Evolutionary conservation across 2,797 vertebrate species (phyloP).

Genomic region (Scolopax rusticola): DNA sequence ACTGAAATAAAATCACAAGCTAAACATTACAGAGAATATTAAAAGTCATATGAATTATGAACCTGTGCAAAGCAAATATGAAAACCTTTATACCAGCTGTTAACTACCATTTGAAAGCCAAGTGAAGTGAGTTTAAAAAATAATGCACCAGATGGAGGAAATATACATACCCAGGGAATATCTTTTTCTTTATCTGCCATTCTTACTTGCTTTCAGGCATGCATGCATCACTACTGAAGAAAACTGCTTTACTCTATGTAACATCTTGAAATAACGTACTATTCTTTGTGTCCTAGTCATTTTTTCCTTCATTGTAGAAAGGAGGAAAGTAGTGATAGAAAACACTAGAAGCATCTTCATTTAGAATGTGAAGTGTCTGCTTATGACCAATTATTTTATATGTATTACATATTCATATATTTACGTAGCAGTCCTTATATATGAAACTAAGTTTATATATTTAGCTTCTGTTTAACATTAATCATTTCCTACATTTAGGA

Average conservation of each 20-base stretch:
- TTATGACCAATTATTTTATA: background rate
- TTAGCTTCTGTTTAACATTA: background rate
- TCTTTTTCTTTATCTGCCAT: constrained; percentile 64
- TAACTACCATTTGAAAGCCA: constrained; percentile 81
- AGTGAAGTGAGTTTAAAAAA: constrained; percentile 77
- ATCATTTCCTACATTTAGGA: background rate
- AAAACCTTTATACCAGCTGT: constrained; percentile 81
- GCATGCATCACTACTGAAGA: background rate
- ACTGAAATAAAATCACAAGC: background rate
- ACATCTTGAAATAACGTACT: background rate
- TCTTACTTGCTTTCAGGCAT: constrained; percentile 13
- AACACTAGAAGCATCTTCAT: background rate
- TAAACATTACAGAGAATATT: constrained; percentile 62
- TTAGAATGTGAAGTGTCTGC: background rate
- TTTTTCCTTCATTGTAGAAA: background rate
- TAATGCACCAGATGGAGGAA: constrained; percentile 83
- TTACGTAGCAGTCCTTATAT: background rate
- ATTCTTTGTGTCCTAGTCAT: background rate
- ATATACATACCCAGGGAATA: constrained; percentile 72
- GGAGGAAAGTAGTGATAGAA: background rate
- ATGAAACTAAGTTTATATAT: background rate
- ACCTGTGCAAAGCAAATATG: constrained; percentile 62
- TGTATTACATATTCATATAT: background rate
- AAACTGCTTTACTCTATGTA: background rate
- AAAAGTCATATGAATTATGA: constrained; percentile 54